Percentiles rank a stretch among this genome's conserved stretches.
Conservation (phyloP, 2,113 vertebrate genomes). For the Saccopteryx bilineata region DNA sequence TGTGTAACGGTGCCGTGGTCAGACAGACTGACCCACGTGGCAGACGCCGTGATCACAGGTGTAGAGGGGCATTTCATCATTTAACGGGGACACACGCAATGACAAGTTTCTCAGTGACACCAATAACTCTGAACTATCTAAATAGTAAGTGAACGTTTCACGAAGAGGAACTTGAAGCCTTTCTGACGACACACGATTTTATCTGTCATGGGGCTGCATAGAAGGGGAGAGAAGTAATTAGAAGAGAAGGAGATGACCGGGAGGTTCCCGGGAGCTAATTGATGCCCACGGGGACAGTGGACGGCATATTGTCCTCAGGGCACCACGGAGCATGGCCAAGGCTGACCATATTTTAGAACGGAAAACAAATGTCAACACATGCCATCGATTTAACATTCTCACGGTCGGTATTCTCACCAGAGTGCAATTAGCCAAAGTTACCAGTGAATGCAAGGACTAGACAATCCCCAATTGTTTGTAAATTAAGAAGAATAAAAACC, state of each 20-base stretch:
- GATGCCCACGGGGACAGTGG: fast-evolving
- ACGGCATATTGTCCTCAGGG: background rate
- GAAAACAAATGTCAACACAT: background rate
- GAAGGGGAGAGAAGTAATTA: background rate
- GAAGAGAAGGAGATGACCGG: background rate
- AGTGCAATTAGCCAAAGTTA: background rate
- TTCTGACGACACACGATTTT: background rate
- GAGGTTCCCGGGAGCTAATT: background rate
- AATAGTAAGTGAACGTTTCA: background rate
- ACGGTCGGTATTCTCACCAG: fast-evolving
- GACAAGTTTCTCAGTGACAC: background rate
- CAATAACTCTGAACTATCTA: background rate
- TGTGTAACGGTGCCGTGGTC: background rate
- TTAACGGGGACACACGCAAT: background rate
- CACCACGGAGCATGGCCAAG: background rate
- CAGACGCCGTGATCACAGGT: background rate
- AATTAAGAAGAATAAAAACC: background rate
- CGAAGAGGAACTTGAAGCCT: background rate
- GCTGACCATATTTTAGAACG: fast-evolving
- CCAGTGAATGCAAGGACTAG: background rate
- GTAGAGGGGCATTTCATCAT: background rate
- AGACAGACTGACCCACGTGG: background rate
- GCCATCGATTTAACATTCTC: background rate
- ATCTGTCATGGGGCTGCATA: background rate
- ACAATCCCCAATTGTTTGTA: background rate